Evolutionary conservation across 2,113 vertebrate genomes (phyloP), one percentile per base, ranked within the genome.

Genomic region (Ochotona princeps): DNA sequence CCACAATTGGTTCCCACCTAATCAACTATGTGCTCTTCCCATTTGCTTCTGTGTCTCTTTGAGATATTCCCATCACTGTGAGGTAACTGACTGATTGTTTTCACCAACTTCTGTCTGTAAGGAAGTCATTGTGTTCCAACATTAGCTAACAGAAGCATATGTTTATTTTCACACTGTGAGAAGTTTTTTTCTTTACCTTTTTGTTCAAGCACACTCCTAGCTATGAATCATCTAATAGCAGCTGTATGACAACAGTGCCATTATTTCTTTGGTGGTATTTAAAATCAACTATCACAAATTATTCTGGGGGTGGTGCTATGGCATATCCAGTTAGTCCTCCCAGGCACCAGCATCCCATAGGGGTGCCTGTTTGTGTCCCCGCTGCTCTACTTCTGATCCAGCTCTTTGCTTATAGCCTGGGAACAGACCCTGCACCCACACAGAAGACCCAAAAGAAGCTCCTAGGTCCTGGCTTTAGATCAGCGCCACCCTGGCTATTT

Each of bases 81-180:
- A 63, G 35, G 87, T 93, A 69, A 94, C 83, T 93, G 87, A 91
- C 57, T 38, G 72, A 13, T 44, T 81, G 67, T 60, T 92, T 94
- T 94, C 92, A 95, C 86, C 85, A 78, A 0, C 1, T 61, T 47
- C 70, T 79, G 7, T 85, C 80, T 96, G 72, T 79, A 96, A 70
- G 69, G 63, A 76, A 87, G n/a, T 44, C 47, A 94, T 49, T 57
- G 2, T 74, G 67, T 69, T 1, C 92, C 44, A 83, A 88, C 12
- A 83, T 10, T 57, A 87, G 63, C 35, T 91, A 69, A 75, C 70
- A 84, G 94, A 66, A 96, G 63, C 79, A 83, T 81, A 44, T 23
- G 91, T 83, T 65, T 94, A 84, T 82, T 87, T 44, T 51, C 81
- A 7, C 57, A 61, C 66, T 63, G 61, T 81, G 87, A 93, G 51